Evolutionary conservation across 1,140 invertebrate species (phyloP).

Genomic region (Drosophila gunungcola): DNA sequence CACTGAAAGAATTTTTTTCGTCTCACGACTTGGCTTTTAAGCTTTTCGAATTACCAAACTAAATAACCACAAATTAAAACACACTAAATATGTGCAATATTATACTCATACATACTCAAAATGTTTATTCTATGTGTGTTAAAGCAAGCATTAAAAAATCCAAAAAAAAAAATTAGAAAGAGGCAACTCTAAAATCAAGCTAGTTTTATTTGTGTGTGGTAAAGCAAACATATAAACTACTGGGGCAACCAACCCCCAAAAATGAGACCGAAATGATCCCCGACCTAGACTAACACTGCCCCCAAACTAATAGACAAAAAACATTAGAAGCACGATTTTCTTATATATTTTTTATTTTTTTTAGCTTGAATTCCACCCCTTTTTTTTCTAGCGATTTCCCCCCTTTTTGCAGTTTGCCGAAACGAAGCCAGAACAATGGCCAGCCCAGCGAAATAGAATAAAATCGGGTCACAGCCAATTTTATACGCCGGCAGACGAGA

Average conservation of each 20-base stretch:
- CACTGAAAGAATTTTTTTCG: conserved; percentile 32
- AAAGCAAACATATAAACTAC: background rate
- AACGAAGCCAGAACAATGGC: conserved; percentile 26
- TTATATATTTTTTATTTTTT: background rate
- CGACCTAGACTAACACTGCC: conserved; percentile 9
- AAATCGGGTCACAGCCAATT: conserved; percentile 81
- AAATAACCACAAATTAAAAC: conserved; percentile 37
- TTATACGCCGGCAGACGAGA: conserved; percentile 52
- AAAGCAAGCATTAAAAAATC: conserved; percentile 64
- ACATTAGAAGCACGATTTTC: conserved; percentile 33
- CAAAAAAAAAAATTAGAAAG: conserved; percentile 46
- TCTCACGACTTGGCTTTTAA: conserved; percentile 23
- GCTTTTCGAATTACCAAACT: conserved; percentile 18
- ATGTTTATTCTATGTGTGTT: conserved; percentile 66
- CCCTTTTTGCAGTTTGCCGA: conserved; percentile 13
- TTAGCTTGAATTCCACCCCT: conserved; percentile 23
- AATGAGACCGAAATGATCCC: background rate
- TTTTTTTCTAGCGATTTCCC: conserved; percentile 22
- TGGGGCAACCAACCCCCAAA: conserved; percentile 26
- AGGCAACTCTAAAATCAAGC: conserved; percentile 29
- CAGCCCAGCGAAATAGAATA: conserved; percentile 54
- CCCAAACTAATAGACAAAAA: conserved; percentile 12
- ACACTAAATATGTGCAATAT: conserved; percentile 35
- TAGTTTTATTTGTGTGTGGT: conserved; percentile 53
- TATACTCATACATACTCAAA: conserved; percentile 37